phyloP scores from a whole-genome alignment of 2,888 invertebrate genomes.

The Mactromeris polynyma region DNA sequence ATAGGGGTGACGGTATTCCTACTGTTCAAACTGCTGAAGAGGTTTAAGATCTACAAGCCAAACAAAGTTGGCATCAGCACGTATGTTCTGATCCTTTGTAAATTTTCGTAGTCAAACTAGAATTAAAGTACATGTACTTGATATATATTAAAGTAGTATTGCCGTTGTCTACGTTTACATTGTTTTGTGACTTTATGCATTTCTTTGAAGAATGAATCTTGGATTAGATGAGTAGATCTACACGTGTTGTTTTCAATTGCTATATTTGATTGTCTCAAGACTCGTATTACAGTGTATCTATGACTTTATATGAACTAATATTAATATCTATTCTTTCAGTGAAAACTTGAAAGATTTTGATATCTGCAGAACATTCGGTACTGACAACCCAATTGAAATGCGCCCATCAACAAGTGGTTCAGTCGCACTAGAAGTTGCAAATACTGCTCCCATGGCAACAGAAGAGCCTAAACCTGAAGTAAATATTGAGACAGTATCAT shows the following conservation, averaged over 20 bases:
- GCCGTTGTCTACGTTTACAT: too few relatives aligned
- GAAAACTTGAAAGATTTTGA: background rate
- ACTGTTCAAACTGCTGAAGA: background rate
- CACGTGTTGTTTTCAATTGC: too few relatives aligned
- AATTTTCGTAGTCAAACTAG: too few relatives aligned
- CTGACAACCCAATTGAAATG: background rate
- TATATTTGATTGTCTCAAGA: too few relatives aligned
- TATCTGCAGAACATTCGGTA: background rate
- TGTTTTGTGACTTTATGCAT: too few relatives aligned
- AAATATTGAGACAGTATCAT: too few relatives aligned
- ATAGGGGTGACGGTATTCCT: constrained; percentile 22
- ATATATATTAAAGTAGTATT: too few relatives aligned
- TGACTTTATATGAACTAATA: too few relatives aligned
- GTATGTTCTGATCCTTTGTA: background rate
- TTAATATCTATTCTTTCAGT: background rate
- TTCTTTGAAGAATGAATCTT: too few relatives aligned
- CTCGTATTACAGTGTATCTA: too few relatives aligned
- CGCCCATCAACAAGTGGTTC: constrained; percentile 12
- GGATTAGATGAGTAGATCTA: too few relatives aligned
- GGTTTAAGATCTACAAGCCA: constrained; percentile 4
- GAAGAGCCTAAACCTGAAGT: background rate
- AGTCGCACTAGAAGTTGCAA: background rate
- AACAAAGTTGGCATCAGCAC: constrained; percentile 24
- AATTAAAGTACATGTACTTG: too few relatives aligned
- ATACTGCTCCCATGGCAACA: background rate